Evolutionary conservation across 2,797 vertebrate genomes (phyloP).

Genomic region (Kryptolebias ocellatus): DNA sequence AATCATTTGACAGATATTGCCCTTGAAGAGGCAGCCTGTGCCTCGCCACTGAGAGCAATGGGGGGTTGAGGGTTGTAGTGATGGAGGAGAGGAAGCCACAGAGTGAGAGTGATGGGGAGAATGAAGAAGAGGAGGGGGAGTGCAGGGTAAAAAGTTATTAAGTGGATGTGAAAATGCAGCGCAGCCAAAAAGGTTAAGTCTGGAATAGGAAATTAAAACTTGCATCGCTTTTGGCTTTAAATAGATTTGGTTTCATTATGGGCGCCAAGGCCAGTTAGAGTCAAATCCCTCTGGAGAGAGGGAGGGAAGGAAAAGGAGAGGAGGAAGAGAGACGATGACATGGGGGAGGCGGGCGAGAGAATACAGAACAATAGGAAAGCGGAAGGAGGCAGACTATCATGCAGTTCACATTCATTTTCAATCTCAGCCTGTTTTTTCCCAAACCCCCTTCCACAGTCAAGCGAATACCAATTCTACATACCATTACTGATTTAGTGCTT

Average conservation of each 20-base stretch:
- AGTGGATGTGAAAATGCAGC: constrained; percentile 84
- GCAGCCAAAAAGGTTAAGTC: constrained; percentile 85
- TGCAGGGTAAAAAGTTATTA: constrained; percentile 82
- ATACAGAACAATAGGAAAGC: constrained; percentile 61
- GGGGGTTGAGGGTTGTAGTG: constrained; percentile 35
- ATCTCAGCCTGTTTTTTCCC: constrained; percentile 72
- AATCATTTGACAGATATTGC: constrained; percentile 84
- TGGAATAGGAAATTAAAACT: constrained; percentile 87
- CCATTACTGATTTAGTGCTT: constrained; percentile 71
- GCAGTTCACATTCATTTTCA: constrained; percentile 78
- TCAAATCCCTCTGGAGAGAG: constrained; percentile 80
- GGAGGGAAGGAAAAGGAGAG: constrained; percentile 53
- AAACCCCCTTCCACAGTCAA: constrained; percentile 62
- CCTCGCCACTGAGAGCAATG: constrained; percentile 71
- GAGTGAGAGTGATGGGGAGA: constrained; percentile 66
- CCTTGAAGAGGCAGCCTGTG: constrained; percentile 80
- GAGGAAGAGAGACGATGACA: constrained; percentile 61
- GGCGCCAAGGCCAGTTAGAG: constrained; percentile 84
- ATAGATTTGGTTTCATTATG: constrained; percentile 86
- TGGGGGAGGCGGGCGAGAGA: constrained; percentile 53
- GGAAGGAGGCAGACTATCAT: constrained; percentile 71
- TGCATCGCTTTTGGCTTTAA: constrained; percentile 86
- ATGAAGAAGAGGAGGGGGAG: constrained; percentile 30
- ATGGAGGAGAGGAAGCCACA: constrained; percentile 61
- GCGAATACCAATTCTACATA: constrained; percentile 75